Base-by-base conservation (phyloP, 2,113 vertebrate species). In the Nothoprocta perdicaria region DNA sequence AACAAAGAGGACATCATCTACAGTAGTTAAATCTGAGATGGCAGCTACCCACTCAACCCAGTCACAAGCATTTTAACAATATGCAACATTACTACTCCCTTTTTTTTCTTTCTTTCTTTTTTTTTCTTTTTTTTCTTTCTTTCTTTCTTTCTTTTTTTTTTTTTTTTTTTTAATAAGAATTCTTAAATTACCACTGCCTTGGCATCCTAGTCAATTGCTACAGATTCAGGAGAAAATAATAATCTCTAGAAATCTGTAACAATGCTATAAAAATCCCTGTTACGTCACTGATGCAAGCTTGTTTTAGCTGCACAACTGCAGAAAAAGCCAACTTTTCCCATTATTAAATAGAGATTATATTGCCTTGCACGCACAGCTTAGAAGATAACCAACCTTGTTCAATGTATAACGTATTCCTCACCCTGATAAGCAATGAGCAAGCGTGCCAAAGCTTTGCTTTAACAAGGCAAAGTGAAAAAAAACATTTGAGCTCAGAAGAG, bases 391-490 rank as follows among this genome's bases (percentile, higher is more conserved):
- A 68, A 26, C 14, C 43, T 80, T 84, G 43, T 78, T 80, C 66
- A 85, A 43, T 29, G 9, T 23, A 29, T n/a, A 92, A 74, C 24
- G 14, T 41, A 67, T 15, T 68, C 53, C 22, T 84, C 86, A 61
- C n/a, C 71, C 40, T 83, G 33, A 27, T 66, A 86, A 82, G 31
- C 55, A 69, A 74, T 50, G 23, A 84, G 50, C 90, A 89, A 95
- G 65, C 14, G 31, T 57, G 74, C 29, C 10, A 41, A 76, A 76
- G 31, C 74, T 86, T 81, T 79, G 35, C 48, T 79, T 83, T 66
- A 92, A 86, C 22, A 92, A 86, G 35, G 18, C 53, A 26, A 84
- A 92, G 94, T 66, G 18, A 86, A 90, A 84, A 84, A 71, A 84
- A 71, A 52, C 8, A 66, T 1, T 17, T 85, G 16, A 31, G 41